Evolutionary conservation across 37 sponge, comb jelly and placozoan genomes (phyloP), one percentile per base, ranked within the genome.

Genomic region (Petrosia ficiformis): DNA sequence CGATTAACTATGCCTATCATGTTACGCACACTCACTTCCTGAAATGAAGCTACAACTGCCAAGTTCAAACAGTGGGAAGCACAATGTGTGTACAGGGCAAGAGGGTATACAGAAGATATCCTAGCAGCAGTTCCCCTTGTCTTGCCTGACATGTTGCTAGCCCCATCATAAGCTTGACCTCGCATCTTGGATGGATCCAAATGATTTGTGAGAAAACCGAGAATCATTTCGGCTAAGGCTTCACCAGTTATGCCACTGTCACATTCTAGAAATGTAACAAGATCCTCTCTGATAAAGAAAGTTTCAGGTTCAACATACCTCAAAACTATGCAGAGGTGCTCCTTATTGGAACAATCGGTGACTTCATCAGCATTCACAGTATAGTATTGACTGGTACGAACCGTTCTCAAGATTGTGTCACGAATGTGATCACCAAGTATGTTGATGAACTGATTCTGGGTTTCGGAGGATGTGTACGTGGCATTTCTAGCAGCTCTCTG

Each of bases 151-250:
- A 83, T 83, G 54, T 70, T 61, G n/a, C 63, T n/a, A 43, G 87
- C 87, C 29, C 87, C 76, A 42, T 82, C 87, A 37, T 86, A 81
- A 1, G 76, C 70, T 63, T 86, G 81, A 61, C 76, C 87, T 75
- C 81, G 48, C 22, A 82, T 29, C 69, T n/a, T n/a, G n/a, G n/a
- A n/a, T n/a, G n/a, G n/a, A n/a, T n/a, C n/a, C n/a, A 19, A 14
- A 48, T 48, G 14, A 48, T 48, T 14, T 19, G 8, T 48, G 14
- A 48, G 14, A 48, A 48, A 48, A 8, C 14, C 14, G 14, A 48
- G 54, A 8, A 48, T 48, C 54, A 48, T 48, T 48, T 48, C 54
- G 14, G 87, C 82, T 29, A 92, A 64, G 29, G 71, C 84, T 75
- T 61, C 54, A 30, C 89, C 88, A 58, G 82, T 77, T 19, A 84